Evolutionary conservation across 2,797 vertebrate species (phyloP).

Genomic region (Syncerus caffer): DNA sequence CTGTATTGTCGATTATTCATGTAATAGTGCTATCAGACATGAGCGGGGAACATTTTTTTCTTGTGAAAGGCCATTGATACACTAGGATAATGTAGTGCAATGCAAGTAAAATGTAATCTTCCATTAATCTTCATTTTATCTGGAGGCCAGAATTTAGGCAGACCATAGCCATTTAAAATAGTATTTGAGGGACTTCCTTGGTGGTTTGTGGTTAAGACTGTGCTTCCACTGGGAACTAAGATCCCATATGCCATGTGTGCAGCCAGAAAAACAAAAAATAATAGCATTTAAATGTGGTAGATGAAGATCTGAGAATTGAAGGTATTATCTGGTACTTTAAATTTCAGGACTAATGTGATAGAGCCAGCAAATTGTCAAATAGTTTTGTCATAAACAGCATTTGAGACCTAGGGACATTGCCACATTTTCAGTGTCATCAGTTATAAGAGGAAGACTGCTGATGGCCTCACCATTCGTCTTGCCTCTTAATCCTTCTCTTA

Average conservation of each 20-base stretch:
- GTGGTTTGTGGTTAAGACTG: background rate
- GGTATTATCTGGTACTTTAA: background rate
- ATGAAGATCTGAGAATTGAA: slow-evolving; percentile 9
- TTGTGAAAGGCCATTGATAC: background rate
- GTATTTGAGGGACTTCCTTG: background rate
- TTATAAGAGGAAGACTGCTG: background rate
- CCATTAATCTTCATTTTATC: background rate
- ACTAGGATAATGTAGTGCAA: background rate
- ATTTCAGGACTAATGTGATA: background rate
- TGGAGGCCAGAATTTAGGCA: background rate
- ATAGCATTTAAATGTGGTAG: background rate
- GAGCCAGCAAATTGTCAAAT: background rate
- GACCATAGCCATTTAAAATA: background rate
- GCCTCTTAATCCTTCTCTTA: background rate
- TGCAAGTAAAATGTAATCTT: background rate
- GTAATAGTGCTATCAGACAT: background rate
- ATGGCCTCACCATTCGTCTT: background rate
- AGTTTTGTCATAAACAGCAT: background rate
- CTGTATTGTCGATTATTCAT: background rate
- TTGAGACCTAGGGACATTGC: background rate
- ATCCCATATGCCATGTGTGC: background rate
- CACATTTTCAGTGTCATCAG: background rate
- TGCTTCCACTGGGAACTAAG: background rate
- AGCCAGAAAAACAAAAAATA: background rate
- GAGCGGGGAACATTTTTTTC: background rate